Evolutionary conservation across 2,888 invertebrate genomes (phyloP).

Genomic region (Epinotia ramella): DNA sequence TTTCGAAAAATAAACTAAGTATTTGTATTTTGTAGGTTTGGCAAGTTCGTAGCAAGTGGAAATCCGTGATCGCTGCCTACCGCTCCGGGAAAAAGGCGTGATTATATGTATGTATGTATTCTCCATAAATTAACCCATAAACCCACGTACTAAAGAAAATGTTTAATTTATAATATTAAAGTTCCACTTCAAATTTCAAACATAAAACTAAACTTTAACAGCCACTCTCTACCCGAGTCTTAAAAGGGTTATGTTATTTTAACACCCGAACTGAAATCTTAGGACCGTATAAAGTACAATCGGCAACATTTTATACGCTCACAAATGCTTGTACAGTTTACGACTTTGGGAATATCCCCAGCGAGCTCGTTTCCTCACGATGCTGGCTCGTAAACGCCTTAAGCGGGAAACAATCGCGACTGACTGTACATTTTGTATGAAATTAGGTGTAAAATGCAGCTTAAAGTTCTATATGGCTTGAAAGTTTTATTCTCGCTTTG

Average conservation of each 20-base stretch:
- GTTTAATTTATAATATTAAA: no score
- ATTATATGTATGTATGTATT: no score
- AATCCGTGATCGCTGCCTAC: no score
- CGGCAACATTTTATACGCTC: constrained; percentile 36
- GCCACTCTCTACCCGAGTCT: background rate
- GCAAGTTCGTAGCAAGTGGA: no score
- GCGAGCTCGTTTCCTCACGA: constrained; percentile 27
- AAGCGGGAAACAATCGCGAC: constrained; percentile 37
- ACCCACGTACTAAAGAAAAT: no score
- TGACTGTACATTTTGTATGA: constrained; percentile 21
- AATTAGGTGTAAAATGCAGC: constrained; percentile 22
- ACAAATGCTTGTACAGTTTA: constrained; percentile 33
- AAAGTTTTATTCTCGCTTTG: constrained; percentile 4
- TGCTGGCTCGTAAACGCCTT: constrained; percentile 33
- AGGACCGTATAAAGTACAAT: constrained; percentile 31
- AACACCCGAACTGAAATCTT: constrained; percentile 27
- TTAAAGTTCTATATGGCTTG: background rate
- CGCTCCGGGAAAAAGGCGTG: no score
- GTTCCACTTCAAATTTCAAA: background rate
- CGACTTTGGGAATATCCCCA: constrained; percentile 28
- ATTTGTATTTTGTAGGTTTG: no score
- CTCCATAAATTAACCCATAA: no score
- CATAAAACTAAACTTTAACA: background rate
- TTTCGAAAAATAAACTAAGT: no score
- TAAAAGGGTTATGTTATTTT: constrained; percentile 20